Percentiles rank a stretch among this genome's conserved stretches.
Evolutionary conservation across 2,888 invertebrate species (phyloP).

Genomic region (Malachius bipustulatus): DNA sequence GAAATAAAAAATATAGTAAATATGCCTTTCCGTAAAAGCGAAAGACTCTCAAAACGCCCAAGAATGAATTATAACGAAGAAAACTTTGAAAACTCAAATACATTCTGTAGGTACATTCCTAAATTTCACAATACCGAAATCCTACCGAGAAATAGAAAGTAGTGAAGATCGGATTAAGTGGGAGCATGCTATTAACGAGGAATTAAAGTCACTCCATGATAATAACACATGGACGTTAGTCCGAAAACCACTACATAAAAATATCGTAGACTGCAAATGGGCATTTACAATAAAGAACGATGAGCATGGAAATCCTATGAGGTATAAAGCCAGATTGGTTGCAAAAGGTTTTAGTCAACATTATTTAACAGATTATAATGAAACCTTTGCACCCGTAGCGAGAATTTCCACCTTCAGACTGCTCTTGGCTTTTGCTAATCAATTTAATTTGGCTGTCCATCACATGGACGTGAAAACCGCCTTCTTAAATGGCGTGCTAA

Average conservation of each 20-base stretch:
- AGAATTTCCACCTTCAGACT: slow-evolving; percentile 9
- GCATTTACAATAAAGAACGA: slow-evolving; percentile 13
- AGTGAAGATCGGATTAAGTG: slow-evolving; percentile 15
- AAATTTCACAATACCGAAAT: slow-evolving; percentile 13
- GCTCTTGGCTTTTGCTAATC: slow-evolving; percentile 13
- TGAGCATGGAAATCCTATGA: slow-evolving; percentile 10
- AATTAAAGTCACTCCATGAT: slow-evolving; percentile 14
- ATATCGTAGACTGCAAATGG: slow-evolving; percentile 12
- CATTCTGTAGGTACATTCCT: no score
- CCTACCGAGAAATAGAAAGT: slow-evolving; percentile 14
- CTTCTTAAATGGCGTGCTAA: slow-evolving; percentile 11
- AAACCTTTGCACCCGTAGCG: slow-evolving; percentile 10
- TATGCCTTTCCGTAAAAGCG: slow-evolving; percentile 12
- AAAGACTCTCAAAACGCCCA: slow-evolving; percentile 12
- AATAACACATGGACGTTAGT: slow-evolving; percentile 9
- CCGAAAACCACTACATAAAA: slow-evolving; percentile 8
- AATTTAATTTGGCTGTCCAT: slow-evolving; percentile 13
- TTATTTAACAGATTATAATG: slow-evolving; percentile 9
- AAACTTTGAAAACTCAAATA: background rate
- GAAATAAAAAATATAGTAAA: no score
- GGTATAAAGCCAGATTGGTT: slow-evolving; percentile 13
- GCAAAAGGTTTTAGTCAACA: slow-evolving; percentile 9
- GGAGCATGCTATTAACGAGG: slow-evolving; percentile 16
- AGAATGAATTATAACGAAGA: slow-evolving; percentile 14
- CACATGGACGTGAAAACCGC: slow-evolving; percentile 14